These are phyloP conservation scores for Malurus alboscapulatus DNA, from an alignment of 2,113 vertebrate species.

Conservation along the genomic window DNA sequence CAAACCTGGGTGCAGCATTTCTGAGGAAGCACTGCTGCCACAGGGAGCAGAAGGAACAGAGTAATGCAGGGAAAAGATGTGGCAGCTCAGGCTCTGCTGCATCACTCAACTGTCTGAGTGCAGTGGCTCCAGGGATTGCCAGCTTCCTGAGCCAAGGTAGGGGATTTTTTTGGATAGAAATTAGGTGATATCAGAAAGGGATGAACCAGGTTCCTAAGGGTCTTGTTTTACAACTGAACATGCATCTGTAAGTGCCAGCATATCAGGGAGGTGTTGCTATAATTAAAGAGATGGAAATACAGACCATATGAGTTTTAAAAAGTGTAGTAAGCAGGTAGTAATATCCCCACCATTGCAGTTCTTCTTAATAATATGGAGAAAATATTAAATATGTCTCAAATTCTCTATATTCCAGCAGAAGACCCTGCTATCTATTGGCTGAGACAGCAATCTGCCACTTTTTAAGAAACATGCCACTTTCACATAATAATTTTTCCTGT, in stretches of 20 bases:
- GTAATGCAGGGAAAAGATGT: rapidly evolving
- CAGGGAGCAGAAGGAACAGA: neutral
- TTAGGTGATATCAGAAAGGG: neutral
- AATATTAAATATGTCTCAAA: neutral
- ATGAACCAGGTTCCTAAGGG: neutral
- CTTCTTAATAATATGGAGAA: neutral
- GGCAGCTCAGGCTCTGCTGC: neutral
- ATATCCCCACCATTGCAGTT: neutral
- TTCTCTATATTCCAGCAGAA: neutral
- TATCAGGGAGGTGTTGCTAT: neutral
- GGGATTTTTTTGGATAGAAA: neutral
- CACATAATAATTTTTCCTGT: neutral
- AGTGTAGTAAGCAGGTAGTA: neutral
- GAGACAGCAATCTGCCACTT: neutral
- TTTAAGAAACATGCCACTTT: neutral
- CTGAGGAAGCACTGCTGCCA: neutral
- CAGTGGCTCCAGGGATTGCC: neutral
- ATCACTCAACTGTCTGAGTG: neutral
- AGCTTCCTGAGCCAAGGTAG: neutral
- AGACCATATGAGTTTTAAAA: neutral
- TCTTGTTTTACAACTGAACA: too few relatives aligned
- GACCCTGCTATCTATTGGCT: neutral
- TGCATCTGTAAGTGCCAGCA: neutral
- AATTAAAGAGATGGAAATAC: neutral
- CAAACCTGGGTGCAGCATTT: neutral